Evolutionary conservation across 1,140 invertebrate genomes (phyloP).

Genomic region (Danaus melanippus): DNA sequence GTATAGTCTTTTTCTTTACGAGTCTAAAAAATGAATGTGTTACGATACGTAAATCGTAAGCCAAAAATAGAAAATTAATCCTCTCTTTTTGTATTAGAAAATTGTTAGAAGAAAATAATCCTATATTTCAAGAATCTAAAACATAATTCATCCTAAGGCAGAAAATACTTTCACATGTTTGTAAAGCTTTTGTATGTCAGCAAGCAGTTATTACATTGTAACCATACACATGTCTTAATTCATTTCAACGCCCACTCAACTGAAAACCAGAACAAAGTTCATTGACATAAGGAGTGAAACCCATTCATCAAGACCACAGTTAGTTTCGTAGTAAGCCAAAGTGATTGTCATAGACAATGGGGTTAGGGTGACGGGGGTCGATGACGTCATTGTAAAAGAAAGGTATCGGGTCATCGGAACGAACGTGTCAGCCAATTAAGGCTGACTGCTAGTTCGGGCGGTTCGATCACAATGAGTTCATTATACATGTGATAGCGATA

Average conservation of each 20-base stretch:
- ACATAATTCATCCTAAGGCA: too few relatives aligned
- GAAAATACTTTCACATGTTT: conserved; percentile 23
- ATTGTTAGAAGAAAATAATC: too few relatives aligned
- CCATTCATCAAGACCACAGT: conserved; percentile 59
- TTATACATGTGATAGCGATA: conserved; percentile 46
- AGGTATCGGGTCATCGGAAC: conserved; percentile 21
- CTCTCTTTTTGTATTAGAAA: too few relatives aligned
- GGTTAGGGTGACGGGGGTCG: conserved; percentile 34
- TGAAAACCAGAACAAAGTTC: conserved; percentile 59
- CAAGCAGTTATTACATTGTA: conserved; percentile 20
- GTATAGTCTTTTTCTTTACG: too few relatives aligned
- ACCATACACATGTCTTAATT: conserved; percentile 29
- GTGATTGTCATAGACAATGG: conserved; percentile 40
- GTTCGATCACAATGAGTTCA: conserved; percentile 20
- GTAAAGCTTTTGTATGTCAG: conserved; percentile 4
- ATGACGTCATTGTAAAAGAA: conserved; percentile 47
- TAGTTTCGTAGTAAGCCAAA: conserved; percentile 43
- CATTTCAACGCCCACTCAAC: conserved; percentile 50
- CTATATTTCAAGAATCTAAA: too few relatives aligned
- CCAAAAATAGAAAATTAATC: too few relatives aligned
- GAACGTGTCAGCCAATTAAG: conserved; percentile 16
- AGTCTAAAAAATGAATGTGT: too few relatives aligned
- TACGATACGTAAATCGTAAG: too few relatives aligned
- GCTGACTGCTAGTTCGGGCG: conserved; percentile 20
- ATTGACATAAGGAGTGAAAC: conserved; percentile 57